phyloP scores from a whole-genome alignment of 2,797 vertebrate genomes.

The Octomys mimax region DNA sequence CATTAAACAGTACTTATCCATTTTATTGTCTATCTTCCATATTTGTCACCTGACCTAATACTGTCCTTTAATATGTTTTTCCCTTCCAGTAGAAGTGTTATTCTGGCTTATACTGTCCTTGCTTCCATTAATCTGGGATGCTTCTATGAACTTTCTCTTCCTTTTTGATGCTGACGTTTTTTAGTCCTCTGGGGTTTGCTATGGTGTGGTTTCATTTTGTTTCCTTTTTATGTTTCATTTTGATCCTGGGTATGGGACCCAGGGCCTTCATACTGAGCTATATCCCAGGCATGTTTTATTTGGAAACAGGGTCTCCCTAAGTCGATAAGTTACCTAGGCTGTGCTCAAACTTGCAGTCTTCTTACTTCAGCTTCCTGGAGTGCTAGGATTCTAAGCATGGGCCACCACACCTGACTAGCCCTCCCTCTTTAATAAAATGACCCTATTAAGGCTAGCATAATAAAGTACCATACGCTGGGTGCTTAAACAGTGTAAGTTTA shows the following conservation, averaged over 20 bases:
- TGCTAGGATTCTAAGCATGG: not conserved
- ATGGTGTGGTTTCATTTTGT: not conserved
- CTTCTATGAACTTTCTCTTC: not conserved
- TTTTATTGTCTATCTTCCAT: not conserved
- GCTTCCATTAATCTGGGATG: not conserved
- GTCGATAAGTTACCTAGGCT: not conserved
- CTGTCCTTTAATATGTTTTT: not conserved
- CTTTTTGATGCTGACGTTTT: constrained; percentile 3
- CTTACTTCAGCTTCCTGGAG: not conserved
- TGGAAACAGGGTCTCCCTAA: not conserved
- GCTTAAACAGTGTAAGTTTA: not conserved
- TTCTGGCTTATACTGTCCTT: not conserved
- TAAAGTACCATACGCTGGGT: not conserved
- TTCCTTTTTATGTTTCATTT: not conserved
- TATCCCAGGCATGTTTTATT: not conserved
- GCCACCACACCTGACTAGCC: not conserved
- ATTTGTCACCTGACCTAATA: not conserved
- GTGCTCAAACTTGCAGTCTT: not conserved
- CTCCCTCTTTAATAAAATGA: not conserved
- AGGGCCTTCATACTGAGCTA: not conserved
- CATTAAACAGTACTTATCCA: not conserved
- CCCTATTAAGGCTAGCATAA: not conserved
- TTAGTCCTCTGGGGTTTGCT: not conserved
- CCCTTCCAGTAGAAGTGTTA: not conserved
- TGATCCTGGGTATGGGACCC: not conserved